phyloP scores from a whole-genome alignment of 2,888 invertebrate genomes.

The Belgica antarctica region DNA sequence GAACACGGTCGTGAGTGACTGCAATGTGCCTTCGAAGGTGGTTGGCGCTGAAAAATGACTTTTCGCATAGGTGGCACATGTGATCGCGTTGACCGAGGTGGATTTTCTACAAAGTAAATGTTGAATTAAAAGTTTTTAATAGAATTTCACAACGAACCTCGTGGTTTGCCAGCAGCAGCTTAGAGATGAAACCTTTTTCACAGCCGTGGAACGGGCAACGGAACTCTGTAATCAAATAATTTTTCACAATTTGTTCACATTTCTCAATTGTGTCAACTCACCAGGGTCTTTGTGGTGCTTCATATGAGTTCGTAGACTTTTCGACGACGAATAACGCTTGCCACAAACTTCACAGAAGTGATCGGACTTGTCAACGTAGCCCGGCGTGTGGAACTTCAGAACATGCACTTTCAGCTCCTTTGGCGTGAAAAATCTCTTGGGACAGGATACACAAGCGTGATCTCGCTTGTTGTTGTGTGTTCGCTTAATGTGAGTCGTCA shows the following conservation, averaged over 20 bases:
- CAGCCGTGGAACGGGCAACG: conserved; percentile 10
- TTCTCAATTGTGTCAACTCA: no score
- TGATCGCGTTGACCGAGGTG: conserved; percentile 25
- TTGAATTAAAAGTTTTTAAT: no score
- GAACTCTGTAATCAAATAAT: conserved; percentile 1
- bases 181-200: conserved; percentile 27
- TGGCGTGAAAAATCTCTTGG: conserved; percentile 25
- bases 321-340: conserved; percentile 12
- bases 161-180: conserved; percentile 27
- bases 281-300: conserved; percentile 29
- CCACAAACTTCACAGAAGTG: conserved; percentile 31
- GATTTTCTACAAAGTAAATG: conserved; percentile 12
- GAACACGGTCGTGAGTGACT: conserved; percentile 31
- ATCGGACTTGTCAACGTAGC: neutral
- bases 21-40: conserved; percentile 22
- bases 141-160: no score
- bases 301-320: conserved; percentile 32
- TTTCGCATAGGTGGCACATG: conserved; percentile 33
- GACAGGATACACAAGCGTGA: conserved; percentile 28
- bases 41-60: conserved; percentile 32
- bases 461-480: conserved; percentile 27
- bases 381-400: conserved; percentile 21
- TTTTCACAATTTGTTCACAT: no score
- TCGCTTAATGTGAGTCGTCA: conserved; percentile 36
- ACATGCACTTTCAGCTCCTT: conserved; percentile 35